Evolutionary conservation across 2,888 invertebrate genomes (phyloP), one percentile per base, ranked within the genome.

Genomic region (Idaea straminata): DNA sequence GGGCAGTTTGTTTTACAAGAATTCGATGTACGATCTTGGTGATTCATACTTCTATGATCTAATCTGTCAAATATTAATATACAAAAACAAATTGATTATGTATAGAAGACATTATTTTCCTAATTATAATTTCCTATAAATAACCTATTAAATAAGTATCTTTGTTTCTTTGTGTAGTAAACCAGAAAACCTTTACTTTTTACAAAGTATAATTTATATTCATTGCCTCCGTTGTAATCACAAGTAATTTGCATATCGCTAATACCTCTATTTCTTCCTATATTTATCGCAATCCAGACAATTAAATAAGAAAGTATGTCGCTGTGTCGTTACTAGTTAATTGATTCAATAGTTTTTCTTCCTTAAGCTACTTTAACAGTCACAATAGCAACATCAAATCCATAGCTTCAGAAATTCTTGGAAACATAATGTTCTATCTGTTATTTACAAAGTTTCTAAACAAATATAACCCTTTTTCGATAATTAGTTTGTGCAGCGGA

Each of bases 401-500:
- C n/a, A 47, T 61, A 38, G 59, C 59, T 59, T 64, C 60, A 62
- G 63, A 64, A 64, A 66, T 66, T 62, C 35, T 59, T 35, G 7
- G 35, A 61, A 61, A 69, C 64, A 16, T 38, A 35, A n/a, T 77
- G 78, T 72, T 74, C 77, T 72, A 73, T 77, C 75, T 77, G 72
- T 63, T 66, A 69, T 64, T 76, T 74, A 77, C 74, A 78, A 77
- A 75, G 78, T 69, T 70, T 71, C 66, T 74, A 65, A 59, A 75
- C 79, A 80, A 83, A 82, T 70, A 82, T 63, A 75, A 67, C 72
- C 69, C 73, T 62, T 63, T 75, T 77, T 72, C 71, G 65, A 68
- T 82, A 83, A 83, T 82, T 81, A 81, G 81, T 79, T 72, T 77
- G 77, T 80, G 76, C 77, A 82, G 69, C 74, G 77, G 74, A 78